These are phyloP conservation scores for Oryzias dopingdopingensis DNA, from an alignment of 2,797 vertebrate species.

Conservation along the genomic window DNA sequence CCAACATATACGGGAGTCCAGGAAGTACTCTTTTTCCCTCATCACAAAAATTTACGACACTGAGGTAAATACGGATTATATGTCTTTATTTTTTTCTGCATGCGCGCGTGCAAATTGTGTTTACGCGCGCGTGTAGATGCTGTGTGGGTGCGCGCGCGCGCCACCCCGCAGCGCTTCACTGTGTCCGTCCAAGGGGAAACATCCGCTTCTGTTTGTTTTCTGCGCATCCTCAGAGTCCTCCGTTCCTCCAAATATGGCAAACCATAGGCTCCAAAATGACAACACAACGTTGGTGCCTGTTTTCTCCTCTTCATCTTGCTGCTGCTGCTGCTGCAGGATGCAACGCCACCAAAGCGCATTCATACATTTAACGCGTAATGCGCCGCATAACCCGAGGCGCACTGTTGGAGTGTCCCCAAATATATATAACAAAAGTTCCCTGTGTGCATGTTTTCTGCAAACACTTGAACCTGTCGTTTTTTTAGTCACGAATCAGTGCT, in stretches of 20 bases:
- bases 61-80: constrained; percentile 68
- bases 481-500: constrained; percentile 56
- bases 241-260: constrained; percentile 27
- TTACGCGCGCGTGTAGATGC: constrained; percentile 22
- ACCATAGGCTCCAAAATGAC: constrained; percentile 3
- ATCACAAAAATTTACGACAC: constrained; percentile 86
- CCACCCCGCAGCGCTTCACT: constrained; percentile 49
- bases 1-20: constrained; percentile 80
- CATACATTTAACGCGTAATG: constrained; percentile 16
- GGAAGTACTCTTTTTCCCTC: constrained; percentile 81
- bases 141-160: constrained; percentile 27
- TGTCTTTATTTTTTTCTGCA: neutral
- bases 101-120: neutral
- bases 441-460: too few relatives aligned
- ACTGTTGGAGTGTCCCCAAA: neutral
- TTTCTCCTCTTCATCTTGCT: neutral
- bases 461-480: too few relatives aligned
- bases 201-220: constrained; percentile 30
- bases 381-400: constrained; percentile 25
- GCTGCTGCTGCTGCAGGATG: constrained; percentile 1
- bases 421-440: neutral
- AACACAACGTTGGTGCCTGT: neutral
- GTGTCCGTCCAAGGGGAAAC: constrained; percentile 54
- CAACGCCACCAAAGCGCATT: constrained; percentile 6
- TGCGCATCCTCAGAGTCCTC: constrained; percentile 30